Percentiles rank a stretch among this genome's conserved stretches.
Conservation (phyloP, 2,888 invertebrate species). For the Orchesella flavescens region DNA sequence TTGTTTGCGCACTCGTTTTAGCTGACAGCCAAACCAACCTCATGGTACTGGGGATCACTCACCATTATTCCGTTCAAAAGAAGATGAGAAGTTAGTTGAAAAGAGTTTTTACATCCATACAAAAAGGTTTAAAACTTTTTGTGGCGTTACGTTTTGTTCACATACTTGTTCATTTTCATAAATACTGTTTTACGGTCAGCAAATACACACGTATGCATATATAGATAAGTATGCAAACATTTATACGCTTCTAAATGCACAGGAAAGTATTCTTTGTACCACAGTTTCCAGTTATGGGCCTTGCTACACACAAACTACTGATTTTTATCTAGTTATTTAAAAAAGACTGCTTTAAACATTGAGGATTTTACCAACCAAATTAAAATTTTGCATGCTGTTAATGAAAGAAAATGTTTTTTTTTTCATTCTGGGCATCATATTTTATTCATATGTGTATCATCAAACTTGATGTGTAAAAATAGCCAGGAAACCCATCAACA, state of each 20-base stretch:
- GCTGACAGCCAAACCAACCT: background rate
- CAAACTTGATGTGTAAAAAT: too few species aligned
- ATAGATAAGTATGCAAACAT: background rate
- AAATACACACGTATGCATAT: conserved; percentile 28
- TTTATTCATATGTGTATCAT: too few species aligned
- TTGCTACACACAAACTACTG: background rate
- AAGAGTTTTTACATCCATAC: background rate
- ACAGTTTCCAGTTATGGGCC: conserved; percentile 20
- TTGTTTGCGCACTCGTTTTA: conserved; percentile 6
- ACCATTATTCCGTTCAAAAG: background rate
- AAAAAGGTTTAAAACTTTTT: conserved; percentile 36
- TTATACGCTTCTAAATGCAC: background rate
- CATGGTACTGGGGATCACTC: too few species aligned
- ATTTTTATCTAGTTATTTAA: background rate
- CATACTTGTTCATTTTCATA: conserved; percentile 43
- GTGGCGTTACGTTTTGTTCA: conserved; percentile 52
- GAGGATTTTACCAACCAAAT: background rate
- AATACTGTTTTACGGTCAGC: conserved; percentile 59
- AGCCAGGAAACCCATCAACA: background rate
- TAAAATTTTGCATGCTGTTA: conserved; percentile 3
- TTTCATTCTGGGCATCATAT: too few species aligned
- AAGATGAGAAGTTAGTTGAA: conserved; percentile 1
- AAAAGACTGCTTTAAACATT: background rate
- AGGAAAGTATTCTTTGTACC: conserved; percentile 1
- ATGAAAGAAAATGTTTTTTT: background rate